These are phyloP conservation scores for Aegotheles bennettii DNA, from an alignment of 2,113 vertebrate species.

Conservation along the genomic window DNA sequence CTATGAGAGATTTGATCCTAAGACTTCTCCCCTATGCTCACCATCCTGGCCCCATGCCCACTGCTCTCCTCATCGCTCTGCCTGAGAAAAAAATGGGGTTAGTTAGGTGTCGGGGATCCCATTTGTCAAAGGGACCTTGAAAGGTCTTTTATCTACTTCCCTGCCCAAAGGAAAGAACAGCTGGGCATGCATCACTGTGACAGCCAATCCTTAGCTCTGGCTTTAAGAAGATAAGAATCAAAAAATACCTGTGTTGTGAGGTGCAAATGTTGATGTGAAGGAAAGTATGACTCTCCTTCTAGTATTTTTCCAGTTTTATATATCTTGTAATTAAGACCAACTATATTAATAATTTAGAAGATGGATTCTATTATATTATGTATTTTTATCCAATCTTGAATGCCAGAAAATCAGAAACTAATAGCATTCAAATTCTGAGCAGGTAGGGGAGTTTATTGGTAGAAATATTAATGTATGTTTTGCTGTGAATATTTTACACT, in stretches of 20 bases:
- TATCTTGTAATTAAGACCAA: not conserved
- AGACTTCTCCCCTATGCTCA: not conserved
- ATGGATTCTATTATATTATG: not conserved
- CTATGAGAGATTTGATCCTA: not conserved
- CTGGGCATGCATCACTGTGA: not conserved
- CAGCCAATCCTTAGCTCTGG: not conserved
- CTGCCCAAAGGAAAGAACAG: not conserved
- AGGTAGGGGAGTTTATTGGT: not conserved
- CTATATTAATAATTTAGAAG: not conserved
- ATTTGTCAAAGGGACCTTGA: conserved; percentile 15
- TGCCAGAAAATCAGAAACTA: not conserved
- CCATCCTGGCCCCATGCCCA: not conserved
- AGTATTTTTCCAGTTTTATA: not conserved
- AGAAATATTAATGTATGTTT: not conserved
- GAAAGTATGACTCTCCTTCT: not conserved
- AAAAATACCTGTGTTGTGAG: not conserved
- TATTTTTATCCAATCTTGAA: not conserved
- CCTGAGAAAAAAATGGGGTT: not conserved
- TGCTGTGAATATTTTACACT: not conserved
- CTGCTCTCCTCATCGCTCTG: not conserved
- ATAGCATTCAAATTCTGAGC: not conserved
- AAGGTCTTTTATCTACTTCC: not conserved
- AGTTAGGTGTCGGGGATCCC: not conserved
- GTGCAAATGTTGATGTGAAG: not conserved
- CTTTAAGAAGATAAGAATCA: not conserved